Conservation (phyloP, 2,888 invertebrate species). For the Cataglyphis livida region DNA sequence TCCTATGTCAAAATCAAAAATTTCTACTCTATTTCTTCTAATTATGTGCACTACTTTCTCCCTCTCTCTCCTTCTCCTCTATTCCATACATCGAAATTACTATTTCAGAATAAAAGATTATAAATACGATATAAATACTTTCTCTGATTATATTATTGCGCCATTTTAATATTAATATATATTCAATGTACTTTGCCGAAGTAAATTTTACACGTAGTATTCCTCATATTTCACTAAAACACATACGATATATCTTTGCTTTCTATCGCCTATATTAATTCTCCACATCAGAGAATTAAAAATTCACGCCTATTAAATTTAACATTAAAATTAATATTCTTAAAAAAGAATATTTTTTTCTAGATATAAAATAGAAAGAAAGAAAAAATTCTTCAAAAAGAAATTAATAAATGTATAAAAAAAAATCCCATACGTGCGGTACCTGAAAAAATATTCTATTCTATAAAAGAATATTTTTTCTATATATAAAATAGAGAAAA, state of each 20-base stretch:
- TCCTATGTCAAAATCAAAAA: conserved; percentile 37
- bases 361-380: background rate
- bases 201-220: conserved; percentile 31
- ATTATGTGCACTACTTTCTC: background rate
- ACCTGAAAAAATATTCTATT: background rate
- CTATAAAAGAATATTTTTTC: background rate
- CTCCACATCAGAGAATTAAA: background rate
- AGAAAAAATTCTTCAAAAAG: background rate
- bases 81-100: background rate
- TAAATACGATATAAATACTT: conserved; percentile 30
- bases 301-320: background rate
- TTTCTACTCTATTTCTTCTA: background rate
- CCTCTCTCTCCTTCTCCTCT: background rate
- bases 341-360: background rate
- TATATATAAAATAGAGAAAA: background rate
- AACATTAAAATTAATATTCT: background rate
- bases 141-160: background rate
- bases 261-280: background rate
- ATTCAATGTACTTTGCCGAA: background rate
- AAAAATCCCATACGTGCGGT: background rate
- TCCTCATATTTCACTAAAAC: conserved; percentile 36
- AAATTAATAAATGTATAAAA: background rate
- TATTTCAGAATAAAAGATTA: conserved; percentile 24
- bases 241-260: conserved; percentile 14
- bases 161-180: conserved; percentile 6